phyloP scores from a whole-genome alignment of 2,797 vertebrate species.

The Eulemur coronatus region DNA sequence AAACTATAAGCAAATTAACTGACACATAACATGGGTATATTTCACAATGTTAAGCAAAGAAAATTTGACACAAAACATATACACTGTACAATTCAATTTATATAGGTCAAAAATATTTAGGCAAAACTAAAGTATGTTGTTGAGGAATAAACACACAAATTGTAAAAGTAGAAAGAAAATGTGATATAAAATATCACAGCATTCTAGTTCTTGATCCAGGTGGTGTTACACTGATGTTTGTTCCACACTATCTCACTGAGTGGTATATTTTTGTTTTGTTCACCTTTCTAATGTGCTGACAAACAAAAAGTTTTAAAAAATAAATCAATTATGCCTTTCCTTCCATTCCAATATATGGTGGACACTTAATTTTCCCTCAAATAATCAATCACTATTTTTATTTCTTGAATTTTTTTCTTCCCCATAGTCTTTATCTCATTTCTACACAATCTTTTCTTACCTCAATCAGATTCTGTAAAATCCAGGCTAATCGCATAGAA shows the following conservation, averaged over 20 bases:
- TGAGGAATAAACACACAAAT: neutral
- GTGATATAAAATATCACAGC: neutral
- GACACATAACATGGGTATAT: neutral
- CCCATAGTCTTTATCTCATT: neutral
- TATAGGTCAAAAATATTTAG: neutral
- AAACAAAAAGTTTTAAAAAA: neutral
- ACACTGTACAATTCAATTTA: neutral
- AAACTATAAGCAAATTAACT: neutral
- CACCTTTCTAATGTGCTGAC: neutral
- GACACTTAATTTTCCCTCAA: neutral
- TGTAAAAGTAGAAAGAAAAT: slow-evolving; percentile 1
- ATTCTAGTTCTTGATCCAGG: neutral
- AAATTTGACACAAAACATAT: neutral
- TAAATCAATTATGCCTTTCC: neutral
- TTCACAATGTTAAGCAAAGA: neutral
- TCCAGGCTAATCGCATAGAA: slow-evolving; percentile 92
- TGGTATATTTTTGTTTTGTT: neutral
- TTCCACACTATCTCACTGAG: neutral
- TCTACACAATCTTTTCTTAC: slow-evolving; percentile 81
- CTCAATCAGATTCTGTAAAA: slow-evolving; percentile 90
- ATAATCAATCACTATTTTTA: neutral
- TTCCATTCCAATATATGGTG: neutral
- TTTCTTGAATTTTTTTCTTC: neutral
- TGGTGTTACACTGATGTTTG: neutral
- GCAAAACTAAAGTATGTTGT: neutral